phyloP scores from a whole-genome alignment of 2,113 vertebrate genomes.

The Sander lucioperca region DNA sequence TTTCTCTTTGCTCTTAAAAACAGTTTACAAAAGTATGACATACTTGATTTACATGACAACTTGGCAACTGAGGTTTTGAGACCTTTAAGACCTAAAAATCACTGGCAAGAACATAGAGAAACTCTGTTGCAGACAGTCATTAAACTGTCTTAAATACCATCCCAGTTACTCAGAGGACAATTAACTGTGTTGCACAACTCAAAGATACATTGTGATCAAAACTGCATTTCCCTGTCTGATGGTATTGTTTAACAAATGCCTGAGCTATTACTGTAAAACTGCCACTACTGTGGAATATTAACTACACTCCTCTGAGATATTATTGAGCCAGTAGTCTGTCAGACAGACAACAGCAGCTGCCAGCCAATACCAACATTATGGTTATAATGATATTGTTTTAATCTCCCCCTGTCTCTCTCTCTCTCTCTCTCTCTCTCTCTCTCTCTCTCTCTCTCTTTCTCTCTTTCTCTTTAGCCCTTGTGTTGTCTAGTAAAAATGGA shows the following conservation, averaged over 20 bases:
- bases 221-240: constrained; percentile 49
- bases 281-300: constrained; percentile 58
- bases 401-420: neutral
- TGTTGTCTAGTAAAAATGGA: too few species aligned
- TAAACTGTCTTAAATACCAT: constrained; percentile 43
- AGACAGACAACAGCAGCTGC: constrained; percentile 44
- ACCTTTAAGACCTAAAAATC: neutral
- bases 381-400: constrained; percentile 39
- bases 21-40: neutral
- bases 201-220: constrained; percentile 51
- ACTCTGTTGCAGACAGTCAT: constrained; percentile 34
- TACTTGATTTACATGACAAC: neutral
- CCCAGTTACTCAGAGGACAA: constrained; percentile 51
- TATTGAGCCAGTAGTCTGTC: constrained; percentile 50
- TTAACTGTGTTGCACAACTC: constrained; percentile 46
- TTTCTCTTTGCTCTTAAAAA: neutral
- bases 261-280: constrained; percentile 45
- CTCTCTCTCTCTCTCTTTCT: neutral
- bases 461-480: neutral
- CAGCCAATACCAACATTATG: constrained; percentile 49
- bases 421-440: neutral
- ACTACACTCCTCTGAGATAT: constrained; percentile 54
- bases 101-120: constrained; percentile 15
- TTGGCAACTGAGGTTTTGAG: constrained; percentile 13
- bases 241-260: constrained; percentile 59